Evolutionary conservation across 2,113 vertebrate species (phyloP).

Genomic region (Ploceus nigricollis): DNA sequence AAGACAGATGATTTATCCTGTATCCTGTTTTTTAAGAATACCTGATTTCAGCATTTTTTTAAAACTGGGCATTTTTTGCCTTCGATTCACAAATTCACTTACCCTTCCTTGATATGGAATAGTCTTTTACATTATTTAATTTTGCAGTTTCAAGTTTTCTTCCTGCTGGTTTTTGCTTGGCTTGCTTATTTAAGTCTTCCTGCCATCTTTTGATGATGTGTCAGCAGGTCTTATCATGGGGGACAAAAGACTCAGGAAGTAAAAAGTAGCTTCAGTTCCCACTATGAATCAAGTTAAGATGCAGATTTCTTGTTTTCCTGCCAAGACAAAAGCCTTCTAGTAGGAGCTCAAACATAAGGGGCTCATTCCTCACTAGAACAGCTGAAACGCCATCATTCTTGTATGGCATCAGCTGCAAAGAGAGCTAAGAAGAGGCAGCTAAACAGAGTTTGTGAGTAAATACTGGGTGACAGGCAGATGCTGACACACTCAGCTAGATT

Average conservation of each 20-base stretch:
- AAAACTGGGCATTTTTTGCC: background rate
- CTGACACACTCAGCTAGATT: background rate
- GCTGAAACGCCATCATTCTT: background rate
- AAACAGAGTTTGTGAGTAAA: background rate
- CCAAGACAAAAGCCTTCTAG: background rate
- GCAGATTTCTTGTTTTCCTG: background rate
- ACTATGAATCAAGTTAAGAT: constrained; percentile 4
- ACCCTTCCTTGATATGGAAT: constrained; percentile 27
- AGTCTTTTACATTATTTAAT: constrained; percentile 48
- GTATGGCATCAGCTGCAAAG: background rate
- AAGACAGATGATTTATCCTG: background rate
- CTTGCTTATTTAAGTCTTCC: constrained; percentile 36
- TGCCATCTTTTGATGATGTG: constrained; percentile 35
- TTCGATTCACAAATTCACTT: constrained; percentile 56
- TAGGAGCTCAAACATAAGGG: background rate
- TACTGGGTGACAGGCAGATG: background rate
- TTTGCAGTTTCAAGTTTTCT: constrained; percentile 44
- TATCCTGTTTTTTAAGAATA: background rate
- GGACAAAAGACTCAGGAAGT: background rate
- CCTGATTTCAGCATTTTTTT: background rate
- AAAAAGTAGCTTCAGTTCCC: background rate
- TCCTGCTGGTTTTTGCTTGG: constrained; percentile 54
- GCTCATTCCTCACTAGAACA: background rate
- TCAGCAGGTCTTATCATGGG: constrained; percentile 29
- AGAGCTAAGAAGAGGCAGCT: background rate